Evolutionary conservation across 2,797 vertebrate genomes (phyloP), one percentile per base, ranked within the genome.

Genomic region (Bradypodion ventrale): DNA sequence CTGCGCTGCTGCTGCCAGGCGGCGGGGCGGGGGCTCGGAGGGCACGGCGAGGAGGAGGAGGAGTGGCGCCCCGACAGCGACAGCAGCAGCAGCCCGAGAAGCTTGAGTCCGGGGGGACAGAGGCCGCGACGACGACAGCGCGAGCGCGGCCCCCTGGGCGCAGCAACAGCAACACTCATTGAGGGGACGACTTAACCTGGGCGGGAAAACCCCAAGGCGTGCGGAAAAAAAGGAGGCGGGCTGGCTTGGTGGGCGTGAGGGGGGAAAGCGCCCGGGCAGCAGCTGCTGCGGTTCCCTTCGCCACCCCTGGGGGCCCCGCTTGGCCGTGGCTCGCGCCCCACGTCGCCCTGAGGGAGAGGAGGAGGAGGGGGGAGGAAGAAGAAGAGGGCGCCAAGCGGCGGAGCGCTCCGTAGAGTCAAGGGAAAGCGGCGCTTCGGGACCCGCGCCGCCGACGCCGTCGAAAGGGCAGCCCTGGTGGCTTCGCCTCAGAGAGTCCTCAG

Each of bases 381-480:
- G 94, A n/a, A 5, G 72, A 49, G 44, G 29, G 2, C 15, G 1
- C 19, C 35, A 1, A 89, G 78, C 87, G 90, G 91, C 87, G 90
- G 68, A 75, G 93, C 74, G 82, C 93, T 90, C 84, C 93, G 82
- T 94, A 96, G 94, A 91, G 93, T 91, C 42, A 91, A 78, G 93
- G 93, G 83, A 96, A 97, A 85, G 95, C 92, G 84, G 60, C 87
- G 40, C 94, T 96, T 68, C 42, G 94, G 29, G 93, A 93, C 46
- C 95, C 95, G 92, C 93, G 29, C 94, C 94, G 96, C 35, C 82
- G 85, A 87, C 94, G 96, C 91, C 96, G 95, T 81, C 88, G 91
- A 35, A 96, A 94, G 29, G 93, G 97, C 84, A 94, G 94, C 62
- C 94, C 92, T 15, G 94, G 96, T 92, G 89, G n/a, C n/a, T n/a